Base-by-base conservation (phyloP, 2,113 vertebrate genomes). In the Lophura nycthemera region DNA sequence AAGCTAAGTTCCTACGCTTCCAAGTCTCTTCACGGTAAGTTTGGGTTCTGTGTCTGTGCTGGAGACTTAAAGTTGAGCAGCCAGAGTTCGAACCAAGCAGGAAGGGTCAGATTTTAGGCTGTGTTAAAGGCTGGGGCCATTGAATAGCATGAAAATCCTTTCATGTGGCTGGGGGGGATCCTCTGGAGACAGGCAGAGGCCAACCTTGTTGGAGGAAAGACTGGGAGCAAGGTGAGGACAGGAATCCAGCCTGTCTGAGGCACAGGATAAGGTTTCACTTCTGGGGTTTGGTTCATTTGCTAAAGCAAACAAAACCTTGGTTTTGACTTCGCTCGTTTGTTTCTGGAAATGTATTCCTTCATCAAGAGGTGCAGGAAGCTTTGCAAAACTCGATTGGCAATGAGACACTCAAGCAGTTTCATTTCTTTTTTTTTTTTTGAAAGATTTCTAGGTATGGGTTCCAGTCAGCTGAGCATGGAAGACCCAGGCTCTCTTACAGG, bases 241-340 rank as follows among this genome's bases (percentile, higher is more conserved):
- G 56, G 80, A 87, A 81, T 94, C 57, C 73, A 56, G 72, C 29
- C 72, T 0, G 4, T 64, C 38, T 40, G 34, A 90, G 42, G 65
- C 83, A 88, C 47, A 34, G 48, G 69, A 66, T 94, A 67, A 77
- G 29, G 48, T 95, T 95, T 94, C 88, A 69, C 29, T 91, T 38
- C 29, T 74, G 60, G 73, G 77, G 52, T 11, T 38, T 81, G 25
- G 32, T 85, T 89, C 69, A 36, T 78, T 47, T 73, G 32, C 74
- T 83, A 71, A 93, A 90, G 60, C 83, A 86, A 94, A 95, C 64
- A 94, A 90, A 93, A 40, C 59, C 16, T 82, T 4, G 0, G 6
- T 8, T 90, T 77, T 86, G 73, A 66, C 48, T 92, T 90, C 65
- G 30, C 43, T 88, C 22, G 0, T 69, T 91, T 86, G n/a, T 61